A percentile compares a stretch with the other conserved stretches of the same genome.
Evolutionary conservation across 2,113 vertebrate genomes (phyloP).

Genomic region (Dicaeum eximium): DNA sequence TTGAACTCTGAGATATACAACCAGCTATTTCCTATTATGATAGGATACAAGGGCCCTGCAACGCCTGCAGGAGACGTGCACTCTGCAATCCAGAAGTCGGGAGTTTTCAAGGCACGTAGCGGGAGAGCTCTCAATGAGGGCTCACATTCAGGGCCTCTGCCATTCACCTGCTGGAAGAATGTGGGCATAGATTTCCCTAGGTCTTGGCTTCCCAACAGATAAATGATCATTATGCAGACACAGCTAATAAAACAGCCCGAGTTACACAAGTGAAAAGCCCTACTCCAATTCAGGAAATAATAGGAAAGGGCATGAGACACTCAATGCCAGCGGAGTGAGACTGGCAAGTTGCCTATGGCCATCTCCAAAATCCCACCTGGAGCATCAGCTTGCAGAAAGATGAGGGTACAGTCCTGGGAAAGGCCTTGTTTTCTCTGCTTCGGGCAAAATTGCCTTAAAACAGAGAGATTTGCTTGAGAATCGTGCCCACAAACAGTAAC

Average conservation of each 20-base stretch:
- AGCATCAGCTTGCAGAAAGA: constrained; percentile 31
- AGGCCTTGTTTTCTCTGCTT: neutral
- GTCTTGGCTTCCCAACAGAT: neutral
- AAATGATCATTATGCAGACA: constrained; percentile 22
- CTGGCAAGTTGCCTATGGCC: neutral
- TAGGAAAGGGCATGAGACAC: neutral
- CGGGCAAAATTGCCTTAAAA: neutral
- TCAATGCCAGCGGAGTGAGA: neutral
- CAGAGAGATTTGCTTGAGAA: neutral
- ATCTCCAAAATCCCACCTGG: constrained; percentile 12
- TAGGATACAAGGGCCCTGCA: constrained; percentile 31
- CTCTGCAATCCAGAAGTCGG: neutral
- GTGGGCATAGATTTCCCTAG: neutral
- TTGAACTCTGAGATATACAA: constrained; percentile 74
- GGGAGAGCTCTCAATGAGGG: neutral
- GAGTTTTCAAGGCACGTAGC: neutral
- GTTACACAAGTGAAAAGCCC: constrained; percentile 6
- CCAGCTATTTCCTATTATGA: constrained; percentile 73
- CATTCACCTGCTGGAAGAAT: constrained; percentile 37
- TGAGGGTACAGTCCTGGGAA: neutral
- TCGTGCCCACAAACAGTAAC: neutral
- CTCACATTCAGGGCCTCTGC: neutral
- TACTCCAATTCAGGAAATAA: neutral
- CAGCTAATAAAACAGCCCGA: neutral
- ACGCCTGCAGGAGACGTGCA: neutral